Base-by-base conservation (phyloP, 1,140 invertebrate species). In the Saccostrea cuccullata region DNA sequence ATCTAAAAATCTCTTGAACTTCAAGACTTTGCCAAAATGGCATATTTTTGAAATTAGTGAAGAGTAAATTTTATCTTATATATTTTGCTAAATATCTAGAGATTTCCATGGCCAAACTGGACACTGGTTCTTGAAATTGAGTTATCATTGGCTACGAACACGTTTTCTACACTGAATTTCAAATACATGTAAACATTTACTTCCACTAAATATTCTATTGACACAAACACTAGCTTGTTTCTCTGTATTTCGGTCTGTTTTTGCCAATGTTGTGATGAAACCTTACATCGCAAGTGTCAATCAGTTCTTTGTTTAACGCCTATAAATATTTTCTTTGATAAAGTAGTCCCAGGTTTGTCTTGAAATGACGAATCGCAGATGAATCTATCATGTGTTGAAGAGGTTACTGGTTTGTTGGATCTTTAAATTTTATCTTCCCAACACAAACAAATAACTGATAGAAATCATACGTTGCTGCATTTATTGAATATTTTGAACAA, bases 391-490 rank as follows among this genome's bases (percentile, higher is more conserved):
- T 77, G 70, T 77, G 70, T 77, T 77, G 70, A 77, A 77, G 30
- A 5, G 70, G 70, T 77, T 30, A 30, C 70, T 36, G 30, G 30
- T 77, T 77, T 77, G 15, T 15, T 30, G 70, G 70, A 77, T 77
- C 70, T 77, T 77, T 77, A 77, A 77, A 77, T 9, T 77, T 77
- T 77, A 77, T 77, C 70, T 77, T 23, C 70, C 26, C 70, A 77
- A 77, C 70, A 77, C 70, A 77, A 77, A 77, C 70, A 77, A 77
- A 77, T 77, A 77, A 77, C 70, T 15, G 70, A 77, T 77, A 77
- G 70, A 77, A 77, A 77, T 77, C 70, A 36, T 13, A 26, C 70
- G 70, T 77, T 77, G 30, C 70, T 77, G 70, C 70, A 77, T 77
- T 77, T 77, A 77, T 77, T 77, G 70, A 77, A 77, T 77, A 26